Base-by-base conservation (phyloP, 2,113 vertebrate genomes). In the Sceloporus undulatus region DNA sequence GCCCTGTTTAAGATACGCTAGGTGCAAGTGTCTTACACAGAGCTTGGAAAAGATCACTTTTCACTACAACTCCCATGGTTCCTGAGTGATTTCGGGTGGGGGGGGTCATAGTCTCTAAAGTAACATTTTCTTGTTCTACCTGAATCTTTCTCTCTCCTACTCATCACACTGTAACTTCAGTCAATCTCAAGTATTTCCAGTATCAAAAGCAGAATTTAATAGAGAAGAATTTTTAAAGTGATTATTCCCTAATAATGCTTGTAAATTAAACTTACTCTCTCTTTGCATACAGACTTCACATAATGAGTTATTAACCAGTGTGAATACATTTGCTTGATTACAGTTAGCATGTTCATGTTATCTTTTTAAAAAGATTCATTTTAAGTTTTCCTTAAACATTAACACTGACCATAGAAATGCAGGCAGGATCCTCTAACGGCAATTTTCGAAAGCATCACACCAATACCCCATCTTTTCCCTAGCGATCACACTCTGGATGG, bases 231-330 rank as follows among this genome's bases (percentile, higher is more conserved):
- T 23, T 8, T 14, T 66, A 27, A 75, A 59, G 71, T 42, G n/a
- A 59, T 85, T 85, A 75, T 42, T 62, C 19, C 59, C 54, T 59
- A 59, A 85, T 74, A 75, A 85, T 62, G 34, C 54, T 40, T 85
- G 71, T 34, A 76, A 65, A 34, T 52, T 68, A 34, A 76, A 77
- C 56, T 85, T 85, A 38, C 52, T 74, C 9, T 76, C n/a, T 29
- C n/a, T 25, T 77, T 85, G 73, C 65, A 85, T 62, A 38, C 56
- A 52, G 66, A 21, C 40, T 71, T 83, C 5, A 5, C 9, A 52
- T 62, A 76, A 85, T 65, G 54, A 85, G 54, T 85, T 76, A 62
- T 62, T 76, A 76, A 62, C 34, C 23, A 62, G 62, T 23, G 38
- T 54, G 66, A 25, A 48, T 48, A 48, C 38, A 42, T 84, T 85